Evolutionary conservation across 2,113 vertebrate genomes (phyloP), one percentile per base, ranked within the genome.

Genomic region (Lophura nycthemera): DNA sequence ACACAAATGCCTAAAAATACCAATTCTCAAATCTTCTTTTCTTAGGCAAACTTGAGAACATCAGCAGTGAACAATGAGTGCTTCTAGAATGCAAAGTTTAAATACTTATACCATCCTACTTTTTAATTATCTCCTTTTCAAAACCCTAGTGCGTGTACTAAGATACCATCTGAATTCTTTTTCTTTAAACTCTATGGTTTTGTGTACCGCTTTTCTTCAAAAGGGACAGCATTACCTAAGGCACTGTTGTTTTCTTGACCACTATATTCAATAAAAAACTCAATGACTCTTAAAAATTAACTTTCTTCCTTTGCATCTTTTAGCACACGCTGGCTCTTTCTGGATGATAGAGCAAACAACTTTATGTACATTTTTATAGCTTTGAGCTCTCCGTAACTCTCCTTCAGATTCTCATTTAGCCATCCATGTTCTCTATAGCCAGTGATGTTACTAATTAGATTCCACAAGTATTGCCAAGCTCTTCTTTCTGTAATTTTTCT

Each of bases 1-100:
- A 90, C 47, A 60, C 18, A 83, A 80, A 81, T 71, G 52, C 10
- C 86, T 92, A 81, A 92, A 94, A 92, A 61, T 73, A 86, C 27
- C 64, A 43, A 86, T 71, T 83, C 56, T 67, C n/a, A 54, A 48
- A 74, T 83, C 32, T 47, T 57, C 64, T 42, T 63, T 82, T 73
- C 85, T 60, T 12, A 1, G 40, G 56, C 54, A 88, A 80, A 86
- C 72, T 69, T 38, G 15, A 73, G 17, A 91, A 76, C 21, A 77
- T 7, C 27, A 83, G 20, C 67, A 83, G 52, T 18, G 63, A 88
- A 75, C 42, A 50, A 75, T 65, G 11, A 60, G 21, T 36, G 47
- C 32, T 69, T 91, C 48, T 6, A 65, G 22, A 88, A 65, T 5
- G 20, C 25, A 83, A 67, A 71, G 52, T 73, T 61, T 10, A 73